These are phyloP conservation scores for Malachius bipustulatus DNA, from an alignment of 2,888 invertebrate species.

Conservation along the genomic window DNA sequence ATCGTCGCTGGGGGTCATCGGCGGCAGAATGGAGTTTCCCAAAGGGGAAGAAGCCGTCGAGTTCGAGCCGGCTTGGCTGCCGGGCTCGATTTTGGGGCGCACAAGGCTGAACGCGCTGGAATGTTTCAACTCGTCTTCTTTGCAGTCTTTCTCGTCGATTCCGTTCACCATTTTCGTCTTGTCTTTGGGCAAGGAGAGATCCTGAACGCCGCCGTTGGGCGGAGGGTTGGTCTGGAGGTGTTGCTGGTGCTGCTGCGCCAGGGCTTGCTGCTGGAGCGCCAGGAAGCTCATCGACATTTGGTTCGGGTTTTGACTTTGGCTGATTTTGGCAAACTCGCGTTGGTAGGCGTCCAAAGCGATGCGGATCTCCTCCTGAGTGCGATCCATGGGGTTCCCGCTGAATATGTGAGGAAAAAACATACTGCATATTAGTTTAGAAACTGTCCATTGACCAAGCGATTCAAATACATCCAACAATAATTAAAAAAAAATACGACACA, in stretches of 20 bases:
- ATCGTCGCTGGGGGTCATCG: slow-evolving; percentile 70
- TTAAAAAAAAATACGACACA: too few relatives aligned
- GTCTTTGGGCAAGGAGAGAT: slow-evolving; percentile 74
- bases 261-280: slow-evolving; percentile 55
- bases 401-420: slow-evolving; percentile 79
- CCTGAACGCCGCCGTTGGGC: slow-evolving; percentile 64
- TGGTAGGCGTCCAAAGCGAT: slow-evolving; percentile 86
- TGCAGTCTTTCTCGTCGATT: slow-evolving; percentile 54
- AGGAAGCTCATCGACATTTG: slow-evolving; percentile 52
- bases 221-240: slow-evolving; percentile 41
- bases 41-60: slow-evolving; percentile 76
- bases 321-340: slow-evolving; percentile 83
- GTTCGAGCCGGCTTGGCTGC: slow-evolving; percentile 51
- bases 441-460: slow-evolving; percentile 23
- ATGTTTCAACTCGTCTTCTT: slow-evolving; percentile 58
- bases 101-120: slow-evolving; percentile 81
- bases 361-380: slow-evolving; percentile 77
- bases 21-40: slow-evolving; percentile 75
- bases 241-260: slow-evolving; percentile 50
- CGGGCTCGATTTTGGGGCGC: slow-evolving; percentile 73
- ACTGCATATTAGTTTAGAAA: slow-evolving; percentile 49
- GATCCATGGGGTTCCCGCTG: slow-evolving; percentile 48
- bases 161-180: slow-evolving; percentile 54
- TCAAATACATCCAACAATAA: too few relatives aligned
- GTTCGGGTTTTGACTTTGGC: slow-evolving; percentile 41